Conservation (phyloP, 1,140 invertebrate species). For the Paramacrobiotus metropolitanus region DNA sequence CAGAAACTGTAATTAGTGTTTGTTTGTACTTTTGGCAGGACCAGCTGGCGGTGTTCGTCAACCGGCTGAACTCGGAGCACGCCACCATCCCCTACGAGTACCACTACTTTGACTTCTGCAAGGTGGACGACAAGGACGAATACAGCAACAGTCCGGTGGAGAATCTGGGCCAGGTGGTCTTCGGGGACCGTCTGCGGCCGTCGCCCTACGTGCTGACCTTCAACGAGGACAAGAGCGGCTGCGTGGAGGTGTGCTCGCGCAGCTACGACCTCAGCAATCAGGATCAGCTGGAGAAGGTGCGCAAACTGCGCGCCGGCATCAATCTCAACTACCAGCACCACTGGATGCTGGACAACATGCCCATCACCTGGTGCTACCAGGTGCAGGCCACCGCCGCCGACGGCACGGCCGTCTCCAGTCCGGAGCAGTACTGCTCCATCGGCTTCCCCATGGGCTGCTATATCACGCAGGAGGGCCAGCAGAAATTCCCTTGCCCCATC, state of each 20-base stretch:
- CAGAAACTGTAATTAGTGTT: too few species aligned
- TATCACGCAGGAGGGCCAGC: constrained; percentile 30
- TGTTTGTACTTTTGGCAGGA: constrained; percentile 37
- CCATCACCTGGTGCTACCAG: constrained; percentile 66
- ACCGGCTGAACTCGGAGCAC: constrained; percentile 82
- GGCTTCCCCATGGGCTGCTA: constrained; percentile 98
- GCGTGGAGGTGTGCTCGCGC: constrained; percentile 43
- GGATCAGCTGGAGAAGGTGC: constrained; percentile 41
- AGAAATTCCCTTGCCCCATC: constrained; percentile 32
- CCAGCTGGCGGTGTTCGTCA: constrained; percentile 65
- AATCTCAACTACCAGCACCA: constrained; percentile 94
- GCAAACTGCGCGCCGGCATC: constrained; percentile 67
- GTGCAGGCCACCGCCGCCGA: constrained; percentile 26
- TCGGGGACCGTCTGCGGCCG: constrained; percentile 82
- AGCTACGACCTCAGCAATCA: constrained; percentile 38
- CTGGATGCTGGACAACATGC: constrained; percentile 92
- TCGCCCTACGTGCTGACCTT: constrained; percentile 56
- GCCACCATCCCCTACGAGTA: constrained; percentile 95
- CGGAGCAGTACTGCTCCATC: constrained; percentile 58
- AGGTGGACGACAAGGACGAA: constrained; percentile 33
- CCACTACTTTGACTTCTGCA: constrained; percentile 85
- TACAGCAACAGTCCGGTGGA: constrained; percentile 58
- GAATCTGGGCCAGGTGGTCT: constrained; percentile 92
- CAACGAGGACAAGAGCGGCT: constrained; percentile 39
- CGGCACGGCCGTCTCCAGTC: constrained; percentile 34